Conservation (phyloP, 35 echinoderm and acorn worm genomes). For the Apostichopus japonicus region DNA sequence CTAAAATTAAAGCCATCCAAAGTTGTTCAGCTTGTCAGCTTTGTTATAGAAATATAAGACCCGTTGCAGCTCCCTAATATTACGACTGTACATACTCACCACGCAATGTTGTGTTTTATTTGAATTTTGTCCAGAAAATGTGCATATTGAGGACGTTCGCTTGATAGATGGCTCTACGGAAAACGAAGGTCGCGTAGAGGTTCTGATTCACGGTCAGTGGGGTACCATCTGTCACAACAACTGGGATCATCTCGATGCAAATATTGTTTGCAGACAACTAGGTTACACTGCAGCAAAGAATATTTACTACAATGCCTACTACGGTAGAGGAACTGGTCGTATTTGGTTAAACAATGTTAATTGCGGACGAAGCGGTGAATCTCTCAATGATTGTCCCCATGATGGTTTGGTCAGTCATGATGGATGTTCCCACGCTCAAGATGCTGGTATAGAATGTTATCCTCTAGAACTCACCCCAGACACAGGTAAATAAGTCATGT, state of each 20-base stretch:
- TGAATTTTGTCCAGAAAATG: not conserved
- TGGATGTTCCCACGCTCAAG: not conserved
- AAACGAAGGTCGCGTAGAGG: not conserved
- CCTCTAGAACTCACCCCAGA: not conserved
- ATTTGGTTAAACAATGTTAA: slow-evolving; percentile 2
- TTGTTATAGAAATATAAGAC: too few relatives aligned
- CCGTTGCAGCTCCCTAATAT: too few relatives aligned
- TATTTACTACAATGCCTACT: not conserved
- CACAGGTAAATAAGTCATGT: not conserved
- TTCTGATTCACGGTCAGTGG: not conserved
- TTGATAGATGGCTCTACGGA: not conserved
- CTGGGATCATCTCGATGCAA: slow-evolving; percentile 6
- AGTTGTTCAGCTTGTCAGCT: too few relatives aligned
- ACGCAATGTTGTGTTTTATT: not conserved
- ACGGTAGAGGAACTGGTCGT: not conserved
- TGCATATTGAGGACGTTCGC: not conserved
- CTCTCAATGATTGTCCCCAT: not conserved
- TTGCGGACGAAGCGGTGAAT: not conserved
- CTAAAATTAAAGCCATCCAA: too few relatives aligned
- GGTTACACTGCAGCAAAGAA: not conserved
- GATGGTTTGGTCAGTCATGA: not conserved
- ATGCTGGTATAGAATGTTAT: not conserved
- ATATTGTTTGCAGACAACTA: slow-evolving; percentile 20
- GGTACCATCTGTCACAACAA: slow-evolving; percentile 20
- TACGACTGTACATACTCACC: not conserved